Base-by-base conservation (phyloP, 1,140 invertebrate species). In the Spodoptera litura region DNA sequence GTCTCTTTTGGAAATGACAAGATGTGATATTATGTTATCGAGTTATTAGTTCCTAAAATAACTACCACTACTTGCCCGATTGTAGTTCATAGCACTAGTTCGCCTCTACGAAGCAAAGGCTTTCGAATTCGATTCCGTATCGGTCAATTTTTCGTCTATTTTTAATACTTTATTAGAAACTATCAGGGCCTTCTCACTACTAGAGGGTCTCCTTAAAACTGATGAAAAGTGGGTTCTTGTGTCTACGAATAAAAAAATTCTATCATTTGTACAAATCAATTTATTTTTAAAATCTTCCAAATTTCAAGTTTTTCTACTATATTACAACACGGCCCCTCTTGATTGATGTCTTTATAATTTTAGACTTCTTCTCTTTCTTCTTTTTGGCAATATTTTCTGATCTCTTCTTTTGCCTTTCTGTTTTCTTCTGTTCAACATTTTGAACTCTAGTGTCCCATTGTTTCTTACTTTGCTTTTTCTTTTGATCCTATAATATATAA, bases 321-420 rank as follows among this genome's bases (percentile, higher is more conserved):
- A 94, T 88, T 44, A 93, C 90, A 76, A 94, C 88, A 66, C 91
- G 78, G 52, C 93, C 93, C 78, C 91, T 87, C 72, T 94, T 94
- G 2, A 82, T 83, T 59, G 91, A 84, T n/a, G 88, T 84, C 84
- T 94, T 94, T 4, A 93, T 80, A 51, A 90, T 85, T 86, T 93
- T 94, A 59, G 90, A 81, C 64, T 94, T 93, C 81, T 93, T 94
- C 66, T 94, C 93, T 64, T 93, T 94, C 72, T 93, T 93, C 81
- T 94, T 94, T 77, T 93, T 93, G 52, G 81, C 81, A 78, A 94
- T 94, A 74, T 94, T 94, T 72, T 94, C 93, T 80, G 85, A 87
- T 25, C 93, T 86, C 62, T 93, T 94, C 78, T 89, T 91, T 78
- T 94, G 93, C 61, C 88, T 84, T 2, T 92, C 91, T 38, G 91